Conservation (phyloP, 2,797 vertebrate species). For the Onychomys leucogaster region DNA sequence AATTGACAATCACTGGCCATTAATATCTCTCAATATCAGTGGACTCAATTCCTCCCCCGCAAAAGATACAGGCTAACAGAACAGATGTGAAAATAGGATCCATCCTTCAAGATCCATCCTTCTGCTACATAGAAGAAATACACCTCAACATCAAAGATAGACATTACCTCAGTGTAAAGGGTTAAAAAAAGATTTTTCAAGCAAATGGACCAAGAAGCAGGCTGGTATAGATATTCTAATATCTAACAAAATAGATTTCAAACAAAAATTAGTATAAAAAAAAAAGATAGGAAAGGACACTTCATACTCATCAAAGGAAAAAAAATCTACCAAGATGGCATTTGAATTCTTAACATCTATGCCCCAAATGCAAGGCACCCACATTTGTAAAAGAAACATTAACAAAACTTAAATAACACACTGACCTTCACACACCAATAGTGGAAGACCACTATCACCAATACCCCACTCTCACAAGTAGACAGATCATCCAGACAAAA, state of each 20-base stretch:
- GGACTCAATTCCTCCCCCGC: not conserved
- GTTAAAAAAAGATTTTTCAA: not conserved
- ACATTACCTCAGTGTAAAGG: not conserved
- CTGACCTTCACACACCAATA: not conserved
- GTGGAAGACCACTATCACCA: not conserved
- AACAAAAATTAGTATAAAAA: not conserved
- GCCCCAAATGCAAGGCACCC: not conserved
- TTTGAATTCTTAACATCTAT: not conserved
- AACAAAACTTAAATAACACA: not conserved
- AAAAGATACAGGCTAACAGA: not conserved
- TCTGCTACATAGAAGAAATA: not conserved
- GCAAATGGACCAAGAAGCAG: not conserved
- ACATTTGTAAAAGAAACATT: not conserved
- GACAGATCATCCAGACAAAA: not conserved
- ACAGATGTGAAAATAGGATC: not conserved
- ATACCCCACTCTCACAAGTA: not conserved
- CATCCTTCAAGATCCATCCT: not conserved
- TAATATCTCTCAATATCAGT: not conserved
- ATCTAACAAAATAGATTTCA: not conserved
- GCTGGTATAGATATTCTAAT: not conserved
- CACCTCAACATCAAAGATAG: not conserved
- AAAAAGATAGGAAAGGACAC: not conserved
- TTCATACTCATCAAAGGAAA: not conserved
- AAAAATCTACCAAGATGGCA: not conserved
- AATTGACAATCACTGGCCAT: not conserved